Conservation (phyloP, 2,797 vertebrate species). For the Bovichtus diacanthus region DNA sequence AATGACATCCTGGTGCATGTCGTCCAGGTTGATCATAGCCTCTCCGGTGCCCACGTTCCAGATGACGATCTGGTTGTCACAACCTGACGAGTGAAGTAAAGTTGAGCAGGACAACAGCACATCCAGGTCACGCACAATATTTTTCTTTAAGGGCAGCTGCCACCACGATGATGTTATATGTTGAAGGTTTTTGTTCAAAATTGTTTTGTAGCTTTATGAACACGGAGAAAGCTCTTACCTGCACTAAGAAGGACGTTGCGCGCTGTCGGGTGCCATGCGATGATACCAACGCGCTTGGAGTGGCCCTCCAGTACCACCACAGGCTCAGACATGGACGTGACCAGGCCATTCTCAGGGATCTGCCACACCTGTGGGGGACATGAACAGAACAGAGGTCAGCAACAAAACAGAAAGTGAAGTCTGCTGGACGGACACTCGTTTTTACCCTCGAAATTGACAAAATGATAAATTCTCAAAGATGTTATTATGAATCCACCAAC, state of each 20-base stretch:
- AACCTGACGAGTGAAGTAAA: constrained; percentile 80
- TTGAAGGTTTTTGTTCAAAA: background rate
- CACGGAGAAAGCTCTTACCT: constrained; percentile 78
- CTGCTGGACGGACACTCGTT: background rate
- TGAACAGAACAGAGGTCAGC: constrained; percentile 21
- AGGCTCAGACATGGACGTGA: constrained; percentile 90
- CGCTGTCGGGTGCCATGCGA: constrained; percentile 96
- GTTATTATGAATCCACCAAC: background rate
- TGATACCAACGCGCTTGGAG: constrained; percentile 96
- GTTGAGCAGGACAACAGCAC: background rate
- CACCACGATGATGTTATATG: background rate
- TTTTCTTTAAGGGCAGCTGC: background rate
- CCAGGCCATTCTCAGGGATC: constrained; percentile 95
- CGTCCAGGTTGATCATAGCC: constrained; percentile 92
- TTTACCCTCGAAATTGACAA: background rate
- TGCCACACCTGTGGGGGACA: constrained; percentile 91
- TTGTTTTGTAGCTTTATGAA: constrained; percentile 2
- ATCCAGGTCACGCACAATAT: background rate
- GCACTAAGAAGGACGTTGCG: constrained; percentile 97
- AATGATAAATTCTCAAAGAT: background rate
- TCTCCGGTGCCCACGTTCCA: constrained; percentile 97
- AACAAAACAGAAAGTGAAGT: background rate
- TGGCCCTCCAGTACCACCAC: constrained; percentile 95
- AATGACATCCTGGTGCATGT: constrained; percentile 96
- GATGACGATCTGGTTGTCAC: constrained; percentile 93